Conservation (phyloP, 2,888 invertebrate species). For the Pollenia amentaria region DNA sequence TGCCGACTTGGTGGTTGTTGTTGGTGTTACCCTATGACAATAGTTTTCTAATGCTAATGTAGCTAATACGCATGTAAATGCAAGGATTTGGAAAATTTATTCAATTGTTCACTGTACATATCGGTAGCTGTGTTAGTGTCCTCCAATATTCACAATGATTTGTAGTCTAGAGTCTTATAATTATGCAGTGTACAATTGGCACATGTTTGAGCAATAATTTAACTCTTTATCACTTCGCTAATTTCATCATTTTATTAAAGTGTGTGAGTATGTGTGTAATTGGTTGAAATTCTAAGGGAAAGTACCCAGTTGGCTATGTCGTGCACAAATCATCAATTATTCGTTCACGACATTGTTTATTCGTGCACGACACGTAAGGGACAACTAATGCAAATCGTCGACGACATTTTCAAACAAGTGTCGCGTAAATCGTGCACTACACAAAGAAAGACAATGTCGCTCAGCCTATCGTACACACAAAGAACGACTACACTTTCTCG, state of each 20-base stretch:
- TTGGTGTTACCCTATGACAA: slow-evolving; percentile 57
- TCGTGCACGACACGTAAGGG: too few species aligned
- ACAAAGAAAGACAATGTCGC: too few species aligned
- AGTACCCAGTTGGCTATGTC: too few species aligned
- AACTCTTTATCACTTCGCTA: slow-evolving; percentile 48
- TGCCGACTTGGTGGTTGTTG: slow-evolving; percentile 24
- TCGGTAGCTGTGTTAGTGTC: slow-evolving; percentile 9
- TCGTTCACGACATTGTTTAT: too few species aligned
- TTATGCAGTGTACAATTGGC: slow-evolving; percentile 55
- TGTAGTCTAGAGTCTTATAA: slow-evolving; percentile 61
- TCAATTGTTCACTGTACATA: slow-evolving; percentile 78
- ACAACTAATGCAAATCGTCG: too few species aligned
- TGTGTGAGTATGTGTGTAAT: not conserved
- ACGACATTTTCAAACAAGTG: too few species aligned
- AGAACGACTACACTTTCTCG: too few species aligned
- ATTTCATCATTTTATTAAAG: slow-evolving; percentile 20
- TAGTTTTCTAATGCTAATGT: slow-evolving; percentile 80
- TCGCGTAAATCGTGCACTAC: too few species aligned
- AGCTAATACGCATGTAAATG: slow-evolving; percentile 79
- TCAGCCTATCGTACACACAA: too few species aligned
- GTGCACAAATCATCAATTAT: too few species aligned
- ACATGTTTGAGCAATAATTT: slow-evolving; percentile 43
- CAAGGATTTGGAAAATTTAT: slow-evolving; percentile 83
- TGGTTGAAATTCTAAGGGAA: slow-evolving; percentile 11
- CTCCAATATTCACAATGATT: slow-evolving; percentile 57